Conservation (phyloP, 2,113 vertebrate genomes). For the Apeltes quadracus region DNA sequence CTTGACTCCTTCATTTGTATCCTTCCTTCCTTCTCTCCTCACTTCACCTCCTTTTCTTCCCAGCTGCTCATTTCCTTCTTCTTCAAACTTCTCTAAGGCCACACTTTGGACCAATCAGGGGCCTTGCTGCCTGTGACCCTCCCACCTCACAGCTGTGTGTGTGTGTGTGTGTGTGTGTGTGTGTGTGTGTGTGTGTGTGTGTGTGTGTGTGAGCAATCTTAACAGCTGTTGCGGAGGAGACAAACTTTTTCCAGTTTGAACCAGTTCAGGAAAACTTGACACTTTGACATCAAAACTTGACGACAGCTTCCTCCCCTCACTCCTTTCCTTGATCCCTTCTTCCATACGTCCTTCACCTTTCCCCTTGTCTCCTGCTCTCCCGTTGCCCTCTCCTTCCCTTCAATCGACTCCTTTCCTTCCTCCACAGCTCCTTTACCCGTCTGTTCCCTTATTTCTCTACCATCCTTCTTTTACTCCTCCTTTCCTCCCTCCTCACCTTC, state of each 20-base stretch:
- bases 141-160: slow-evolving; percentile 33
- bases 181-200: slow-evolving; percentile 27
- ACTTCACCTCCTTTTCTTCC: background rate
- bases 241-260: slow-evolving; percentile 34
- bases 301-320: background rate
- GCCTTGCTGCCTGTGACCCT: slow-evolving; percentile 40
- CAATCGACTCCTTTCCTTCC: background rate
- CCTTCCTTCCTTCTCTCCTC: background rate
- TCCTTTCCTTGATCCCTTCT: background rate
- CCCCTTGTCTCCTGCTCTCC: too few relatives aligned
- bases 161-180: slow-evolving; percentile 26
- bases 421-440: background rate
- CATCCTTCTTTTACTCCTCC: too few relatives aligned
- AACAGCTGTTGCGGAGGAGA: slow-evolving; percentile 26
- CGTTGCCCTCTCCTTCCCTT: background rate
- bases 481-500: background rate
- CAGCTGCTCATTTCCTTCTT: background rate
- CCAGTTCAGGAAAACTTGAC: background rate
- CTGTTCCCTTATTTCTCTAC: too few relatives aligned
- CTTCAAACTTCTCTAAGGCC: slow-evolving; percentile 48
- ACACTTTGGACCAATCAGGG: slow-evolving; percentile 63
- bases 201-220: slow-evolving; percentile 7
- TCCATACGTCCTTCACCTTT: background rate
- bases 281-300: background rate
- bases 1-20: too few relatives aligned